These are phyloP conservation scores for Gasterosteus aculeatus DNA, from an alignment of 2,113 vertebrate species.

Conservation along the genomic window DNA sequence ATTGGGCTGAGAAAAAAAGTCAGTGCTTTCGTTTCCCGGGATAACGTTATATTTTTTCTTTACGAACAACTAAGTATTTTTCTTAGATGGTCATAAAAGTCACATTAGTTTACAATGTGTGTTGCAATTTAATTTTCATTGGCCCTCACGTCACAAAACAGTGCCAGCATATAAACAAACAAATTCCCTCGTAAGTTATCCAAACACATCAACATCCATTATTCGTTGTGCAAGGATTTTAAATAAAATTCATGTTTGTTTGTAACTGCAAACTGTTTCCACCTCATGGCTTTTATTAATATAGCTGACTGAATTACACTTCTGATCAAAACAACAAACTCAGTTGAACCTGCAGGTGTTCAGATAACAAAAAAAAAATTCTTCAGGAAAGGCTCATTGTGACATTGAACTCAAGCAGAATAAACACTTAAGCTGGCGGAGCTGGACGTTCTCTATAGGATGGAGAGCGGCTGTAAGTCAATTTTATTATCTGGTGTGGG, in stretches of 20 bases:
- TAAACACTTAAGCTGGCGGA: slow-evolving; percentile 25
- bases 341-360: slow-evolving; percentile 44
- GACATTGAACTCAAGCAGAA: slow-evolving; percentile 24
- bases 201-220: slow-evolving; percentile 31
- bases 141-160: slow-evolving; percentile 8
- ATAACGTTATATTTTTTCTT: background rate
- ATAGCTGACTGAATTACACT: slow-evolving; percentile 46
- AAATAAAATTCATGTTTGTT: slow-evolving; percentile 17
- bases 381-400: slow-evolving; percentile 45
- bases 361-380: background rate
- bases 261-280: slow-evolving; percentile 26
- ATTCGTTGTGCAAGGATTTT: slow-evolving; percentile 2
- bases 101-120: slow-evolving; percentile 3
- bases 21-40: background rate
- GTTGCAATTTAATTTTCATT: background rate
- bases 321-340: slow-evolving; percentile 27
- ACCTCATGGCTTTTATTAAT: slow-evolving; percentile 35
- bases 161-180: background rate
- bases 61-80: background rate
- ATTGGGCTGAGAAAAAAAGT: slow-evolving; percentile 23
- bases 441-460: background rate
- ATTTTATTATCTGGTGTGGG: slow-evolving; percentile 19
- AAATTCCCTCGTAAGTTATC: slow-evolving; percentile 24
- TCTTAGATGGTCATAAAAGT: background rate
- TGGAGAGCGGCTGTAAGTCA: slow-evolving; percentile 20